Evolutionary conservation across 2,888 invertebrate genomes (phyloP).

Genomic region (Saturnia pavonia): DNA sequence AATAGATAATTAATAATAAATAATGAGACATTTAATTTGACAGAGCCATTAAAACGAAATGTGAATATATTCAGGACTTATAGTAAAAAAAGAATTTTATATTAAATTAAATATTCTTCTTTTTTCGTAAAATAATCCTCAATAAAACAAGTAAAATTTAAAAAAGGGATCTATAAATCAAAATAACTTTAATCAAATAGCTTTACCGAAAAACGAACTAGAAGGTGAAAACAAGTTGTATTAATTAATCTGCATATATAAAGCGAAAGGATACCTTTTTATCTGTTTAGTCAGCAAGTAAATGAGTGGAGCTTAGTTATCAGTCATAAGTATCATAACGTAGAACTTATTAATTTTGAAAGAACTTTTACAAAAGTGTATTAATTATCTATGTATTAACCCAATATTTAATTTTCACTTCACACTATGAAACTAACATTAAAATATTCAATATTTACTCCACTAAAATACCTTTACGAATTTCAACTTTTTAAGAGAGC

Average conservation of each 20-base stretch:
- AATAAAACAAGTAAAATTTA: too few relatives aligned
- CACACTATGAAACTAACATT: neutral
- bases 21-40: constrained; percentile 6
- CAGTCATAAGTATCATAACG: constrained; percentile 17
- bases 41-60: constrained; percentile 9
- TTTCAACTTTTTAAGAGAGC: neutral
- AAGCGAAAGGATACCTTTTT: too few relatives aligned
- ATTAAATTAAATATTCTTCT: too few relatives aligned
- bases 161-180: too few relatives aligned
- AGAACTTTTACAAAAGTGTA: constrained; percentile 13
- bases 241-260: too few relatives aligned
- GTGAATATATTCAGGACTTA: neutral
- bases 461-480: neutral
- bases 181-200: too few relatives aligned
- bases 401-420: neutral
- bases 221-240: too few relatives aligned
- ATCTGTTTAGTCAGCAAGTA: too few relatives aligned
- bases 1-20: constrained; percentile 13
- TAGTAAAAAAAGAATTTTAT: neutral
- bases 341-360: constrained; percentile 17
- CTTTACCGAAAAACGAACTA: too few relatives aligned
- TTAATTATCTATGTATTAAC: constrained; percentile 11
- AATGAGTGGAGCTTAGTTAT: too few relatives aligned
- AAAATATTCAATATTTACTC: neutral
- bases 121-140: constrained; percentile 6